Conservation (phyloP, 2,113 vertebrate species). For the Setophaga kirtlandii region DNA sequence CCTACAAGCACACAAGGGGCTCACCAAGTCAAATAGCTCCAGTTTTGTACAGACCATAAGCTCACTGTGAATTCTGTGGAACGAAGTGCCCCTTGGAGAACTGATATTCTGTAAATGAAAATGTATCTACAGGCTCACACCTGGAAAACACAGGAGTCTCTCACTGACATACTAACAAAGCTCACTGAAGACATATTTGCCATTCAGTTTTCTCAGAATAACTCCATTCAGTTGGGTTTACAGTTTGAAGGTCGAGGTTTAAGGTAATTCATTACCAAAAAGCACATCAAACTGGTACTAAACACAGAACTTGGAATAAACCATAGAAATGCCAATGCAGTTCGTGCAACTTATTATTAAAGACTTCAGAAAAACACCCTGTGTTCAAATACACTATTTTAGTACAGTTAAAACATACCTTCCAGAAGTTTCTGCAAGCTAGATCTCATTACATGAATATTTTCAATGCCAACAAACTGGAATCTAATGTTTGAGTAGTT, state of each 20-base stretch:
- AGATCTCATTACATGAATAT: slow-evolving; percentile 96
- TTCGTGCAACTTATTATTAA: neutral
- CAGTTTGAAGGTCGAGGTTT: neutral
- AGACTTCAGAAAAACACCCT: neutral
- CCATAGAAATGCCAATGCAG: neutral
- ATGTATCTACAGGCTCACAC: neutral
- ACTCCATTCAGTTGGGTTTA: neutral
- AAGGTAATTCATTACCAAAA: neutral
- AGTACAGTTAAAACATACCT: slow-evolving; percentile 77
- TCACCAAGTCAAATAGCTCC: neutral
- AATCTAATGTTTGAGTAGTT: slow-evolving; percentile 99
- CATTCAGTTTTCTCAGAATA: neutral
- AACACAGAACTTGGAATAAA: neutral
- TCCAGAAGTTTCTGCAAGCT: slow-evolving; percentile 95
- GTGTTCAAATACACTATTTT: neutral
- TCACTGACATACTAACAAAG: neutral
- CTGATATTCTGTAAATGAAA: neutral
- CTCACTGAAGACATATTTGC: neutral
- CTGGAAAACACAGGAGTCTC: neutral
- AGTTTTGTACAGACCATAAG: neutral
- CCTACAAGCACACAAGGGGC: neutral
- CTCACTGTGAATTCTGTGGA: neutral
- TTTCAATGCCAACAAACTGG: slow-evolving; percentile 99
- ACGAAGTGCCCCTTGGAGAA: neutral
- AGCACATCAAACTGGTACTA: neutral